Base-by-base conservation (phyloP, 2,888 invertebrate genomes). In the Camponotus fellah region DNA sequence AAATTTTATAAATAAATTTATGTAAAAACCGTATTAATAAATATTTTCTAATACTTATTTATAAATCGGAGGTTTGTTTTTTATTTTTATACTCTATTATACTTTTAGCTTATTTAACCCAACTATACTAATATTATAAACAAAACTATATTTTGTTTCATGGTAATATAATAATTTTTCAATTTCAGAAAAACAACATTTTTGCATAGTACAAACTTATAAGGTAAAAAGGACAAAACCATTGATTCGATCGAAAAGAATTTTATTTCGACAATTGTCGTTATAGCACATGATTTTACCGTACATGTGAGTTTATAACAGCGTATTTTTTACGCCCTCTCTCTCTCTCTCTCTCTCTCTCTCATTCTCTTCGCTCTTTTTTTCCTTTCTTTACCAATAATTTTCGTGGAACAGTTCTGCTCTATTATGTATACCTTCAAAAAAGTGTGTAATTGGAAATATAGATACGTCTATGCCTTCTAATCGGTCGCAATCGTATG, bases 261-360 rank as follows among this genome's bases (percentile, higher is more conserved):
- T 92, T 92, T 90, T 92, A 91, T 92, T 92, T 90, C 89, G 92
- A 92, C 91, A 92, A 92, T 91, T 89, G 90, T 90, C 92, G 88
- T 86, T 88, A 88, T 92, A 92, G 92, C 91, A 90, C 91, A 92
- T 92, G 89, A 88, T 91, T 88, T 90, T 89, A 89, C 83, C 87
- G 86, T 86, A 86, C 88, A 86, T 88, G 88, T 84, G 82, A 68
- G 66, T 84, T 85, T 82, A 85, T 83, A 86, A 85, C 85, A 85
- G 85, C 66, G 79, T 69, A 64, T 83, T 60, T 60, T 69, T 81
- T 56, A 74, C 77, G 43, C 77, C 49, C 76, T 66, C 68, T 84
- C 69, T 56, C 56, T 79, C 84, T 60, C 62, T 21, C 62, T 21
- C 64, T 64, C 34, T 62, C 32, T 21, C 72, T 74, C 79, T 85